Base-by-base conservation (phyloP, 2,888 invertebrate species). In the Apamea epomidion region DNA sequence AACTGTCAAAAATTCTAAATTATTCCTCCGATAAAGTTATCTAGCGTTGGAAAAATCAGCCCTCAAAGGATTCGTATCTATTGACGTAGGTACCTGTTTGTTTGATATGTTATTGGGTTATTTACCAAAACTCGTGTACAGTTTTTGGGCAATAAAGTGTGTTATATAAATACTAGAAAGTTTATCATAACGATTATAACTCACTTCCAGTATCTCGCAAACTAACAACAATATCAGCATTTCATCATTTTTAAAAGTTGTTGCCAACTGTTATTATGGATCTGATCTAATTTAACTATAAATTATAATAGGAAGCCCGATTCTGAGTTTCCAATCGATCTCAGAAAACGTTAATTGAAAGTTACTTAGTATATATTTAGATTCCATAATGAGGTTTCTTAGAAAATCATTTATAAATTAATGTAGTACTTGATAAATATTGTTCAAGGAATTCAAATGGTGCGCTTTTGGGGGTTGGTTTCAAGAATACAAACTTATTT, bases 171-270 rank as follows among this genome's bases (percentile, higher is more conserved):
- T 25, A 54, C n/a, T 54, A 45, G 0, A 64, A 81, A 73, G 7
- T 51, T 32, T n/a, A 37, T 72, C 54, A n/a, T 25, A 37, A 74
- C 5, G 37, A 48, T 42, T n/a, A 2, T 37, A 62, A 80, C 5
- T 32, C 25, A 29, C 12, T 60, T 42, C 32, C 10, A 51, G 29
- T 37, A 29, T 70, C 37, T 62, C n/a, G 18, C n/a, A n/a, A 51
- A 54, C 29, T 65, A 58, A 48, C 29, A n/a, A n/a, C n/a, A n/a
- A n/a, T n/a, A n/a, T n/a, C n/a, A n/a, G n/a, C n/a, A n/a, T n/a
- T n/a, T n/a, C n/a, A n/a, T n/a, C n/a, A 82, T 48, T 45, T 81
- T 81, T 8, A 16, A 6, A 37, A 8, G n/a, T 8, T 0, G n/a
- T 51, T n/a, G 6, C 1, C 1, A 10, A 21, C 21, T 25, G 16